Percentiles rank a stretch among this genome's conserved stretches.
Evolutionary conservation across 2,113 vertebrate species (phyloP).

Genomic region (Python bivittatus): DNA sequence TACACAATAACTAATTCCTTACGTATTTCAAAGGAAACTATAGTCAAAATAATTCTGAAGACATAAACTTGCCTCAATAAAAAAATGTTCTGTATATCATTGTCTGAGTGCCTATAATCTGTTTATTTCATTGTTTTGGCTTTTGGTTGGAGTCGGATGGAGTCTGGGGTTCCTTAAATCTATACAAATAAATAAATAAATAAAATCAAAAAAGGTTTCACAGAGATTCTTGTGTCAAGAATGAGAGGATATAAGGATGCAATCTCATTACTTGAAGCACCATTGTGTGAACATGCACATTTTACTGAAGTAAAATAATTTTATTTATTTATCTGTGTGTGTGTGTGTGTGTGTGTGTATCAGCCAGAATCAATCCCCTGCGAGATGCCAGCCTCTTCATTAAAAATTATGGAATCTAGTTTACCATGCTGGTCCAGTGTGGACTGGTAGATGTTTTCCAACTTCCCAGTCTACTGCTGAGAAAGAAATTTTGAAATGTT

Average conservation of each 20-base stretch:
- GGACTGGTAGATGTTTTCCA: neutral
- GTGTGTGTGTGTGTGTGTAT: too few relatives aligned
- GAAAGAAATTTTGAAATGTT: neutral
- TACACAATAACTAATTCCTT: neutral
- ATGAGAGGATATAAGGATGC: too few relatives aligned
- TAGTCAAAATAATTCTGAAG: neutral
- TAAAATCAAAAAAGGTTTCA: neutral
- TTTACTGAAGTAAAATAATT: too few relatives aligned
- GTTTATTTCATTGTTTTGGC: neutral
- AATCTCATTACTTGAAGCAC: too few relatives aligned
- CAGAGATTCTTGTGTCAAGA: neutral
- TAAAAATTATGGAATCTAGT: too few relatives aligned
- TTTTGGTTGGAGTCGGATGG: neutral
- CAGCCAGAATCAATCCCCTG: too few relatives aligned
- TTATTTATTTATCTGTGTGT: too few relatives aligned
- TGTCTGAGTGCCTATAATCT: neutral
- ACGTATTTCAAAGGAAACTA: neutral
- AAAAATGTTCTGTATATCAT: neutral
- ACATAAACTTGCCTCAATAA: neutral
- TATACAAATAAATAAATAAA: neutral
- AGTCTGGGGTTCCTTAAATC: neutral
- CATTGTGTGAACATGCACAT: too few relatives aligned
- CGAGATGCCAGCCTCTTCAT: too few relatives aligned
- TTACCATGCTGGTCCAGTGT: neutral
- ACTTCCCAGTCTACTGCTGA: neutral